Base-by-base conservation (phyloP, 2,797 vertebrate species). In the Gorsachius magnificus region DNA sequence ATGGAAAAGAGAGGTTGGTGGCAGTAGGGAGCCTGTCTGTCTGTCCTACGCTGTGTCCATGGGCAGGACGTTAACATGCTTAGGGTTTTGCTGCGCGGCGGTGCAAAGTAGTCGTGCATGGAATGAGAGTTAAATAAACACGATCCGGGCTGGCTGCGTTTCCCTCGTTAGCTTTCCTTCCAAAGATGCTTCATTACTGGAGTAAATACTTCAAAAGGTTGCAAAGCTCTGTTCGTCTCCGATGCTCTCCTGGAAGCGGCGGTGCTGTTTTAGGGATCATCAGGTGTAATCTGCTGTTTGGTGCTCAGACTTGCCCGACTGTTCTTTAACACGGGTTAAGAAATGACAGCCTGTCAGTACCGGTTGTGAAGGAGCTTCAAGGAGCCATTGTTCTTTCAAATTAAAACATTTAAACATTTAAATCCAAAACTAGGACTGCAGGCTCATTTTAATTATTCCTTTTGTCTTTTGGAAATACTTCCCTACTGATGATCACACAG, bases 391-490 rank as follows among this genome's bases (percentile, higher is more conserved):
- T 98, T 98, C 97, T 96, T 97, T 96, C 78, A 97, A 97, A 98
- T 98, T 97, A 97, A 98, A 98, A 97, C 98, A 98, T 98, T 98
- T 93, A 98, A 97, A 97, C 97, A 97, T 96, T 98, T 97, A 97
- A 97, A 98, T 97, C 96, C 95, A 75, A 93, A 96, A 94, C 96
- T 96, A 97, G 96, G 95, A 93, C 97, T 97, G 92, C 80, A 74
- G 95, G 96, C 96, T 97, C 72, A 18, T 96, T 97, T 96, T 97
- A 97, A 98, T 98, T 96, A 97, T 97, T 95, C 97, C 93, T 97
- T 98, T 97, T 97, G 97, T 97, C 97, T 98, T 92, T 92, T 46
- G 95, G 96, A 95, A 97, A 15, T 77, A 75, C 94, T 94, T 96
- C 71, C 65, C 96, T 90, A 11, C 91, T 87, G 95, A 82, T 53